Evolutionary conservation across 1,140 invertebrate genomes (phyloP).

Genomic region (Globodera rostochiensis): DNA sequence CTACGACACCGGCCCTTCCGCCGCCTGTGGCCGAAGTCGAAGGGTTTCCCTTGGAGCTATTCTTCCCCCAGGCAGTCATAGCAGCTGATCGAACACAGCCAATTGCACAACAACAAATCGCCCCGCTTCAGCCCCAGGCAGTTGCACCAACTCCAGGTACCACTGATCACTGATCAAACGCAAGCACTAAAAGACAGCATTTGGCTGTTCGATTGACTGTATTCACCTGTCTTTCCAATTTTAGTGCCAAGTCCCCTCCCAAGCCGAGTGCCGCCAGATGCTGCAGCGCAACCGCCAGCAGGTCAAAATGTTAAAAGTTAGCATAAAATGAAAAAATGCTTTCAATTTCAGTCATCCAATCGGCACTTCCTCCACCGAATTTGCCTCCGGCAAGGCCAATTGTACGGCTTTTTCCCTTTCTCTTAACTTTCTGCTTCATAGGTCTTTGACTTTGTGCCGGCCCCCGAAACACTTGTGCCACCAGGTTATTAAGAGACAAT

Average conservation of each 20-base stretch:
- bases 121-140: not conserved
- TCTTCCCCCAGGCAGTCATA: not conserved
- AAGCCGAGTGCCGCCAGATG: not conserved
- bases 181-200: too few species aligned
- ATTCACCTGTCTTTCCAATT: too few species aligned
- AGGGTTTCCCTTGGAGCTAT: not conserved
- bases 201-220: too few species aligned
- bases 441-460: too few species aligned
- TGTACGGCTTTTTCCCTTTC: not conserved
- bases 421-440: too few species aligned
- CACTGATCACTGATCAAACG: too few species aligned
- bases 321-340: too few species aligned
- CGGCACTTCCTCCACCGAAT: too few species aligned
- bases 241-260: too few species aligned
- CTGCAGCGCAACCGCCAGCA: not conserved
- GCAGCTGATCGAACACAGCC: not conserved
- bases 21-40: not conserved
- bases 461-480: too few species aligned
- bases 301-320: not conserved
- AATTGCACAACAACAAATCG: not conserved
- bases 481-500: too few species aligned
- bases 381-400: too few species aligned
- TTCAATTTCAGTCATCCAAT: not conserved
- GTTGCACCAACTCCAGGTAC: not conserved
- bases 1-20: not conserved